phyloP scores from a whole-genome alignment of 2,888 invertebrate species.

The Asteroscopus sphinx region DNA sequence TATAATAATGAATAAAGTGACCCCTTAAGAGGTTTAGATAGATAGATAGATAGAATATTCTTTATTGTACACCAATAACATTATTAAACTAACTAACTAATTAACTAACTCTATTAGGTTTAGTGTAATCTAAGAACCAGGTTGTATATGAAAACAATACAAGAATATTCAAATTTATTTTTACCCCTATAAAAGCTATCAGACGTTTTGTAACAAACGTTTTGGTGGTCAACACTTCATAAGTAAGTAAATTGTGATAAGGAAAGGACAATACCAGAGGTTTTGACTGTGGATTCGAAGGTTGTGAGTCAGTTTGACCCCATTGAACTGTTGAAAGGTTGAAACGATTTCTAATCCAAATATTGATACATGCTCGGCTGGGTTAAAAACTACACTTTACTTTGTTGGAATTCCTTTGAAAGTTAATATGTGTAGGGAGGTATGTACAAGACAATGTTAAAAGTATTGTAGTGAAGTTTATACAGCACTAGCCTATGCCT shows the following conservation, averaged over 20 bases:
- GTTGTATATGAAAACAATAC: no score
- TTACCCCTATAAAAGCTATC: background rate
- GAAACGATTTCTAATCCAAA: constrained; percentile 36
- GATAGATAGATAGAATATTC: no score
- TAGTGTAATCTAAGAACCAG: no score
- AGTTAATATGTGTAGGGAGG: constrained; percentile 5
- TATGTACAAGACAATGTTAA: constrained; percentile 4
- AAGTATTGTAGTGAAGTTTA: background rate
- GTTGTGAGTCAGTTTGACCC: constrained; percentile 27
- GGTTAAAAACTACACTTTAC: constrained; percentile 33
- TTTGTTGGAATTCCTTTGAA: constrained; percentile 8
- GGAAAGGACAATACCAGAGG: constrained; percentile 9
- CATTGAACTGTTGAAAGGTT: constrained; percentile 23
- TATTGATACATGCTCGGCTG: constrained; percentile 31
- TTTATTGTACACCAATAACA: no score
- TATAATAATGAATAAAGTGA: no score
- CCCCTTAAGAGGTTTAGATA: no score
- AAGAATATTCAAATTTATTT: constrained; percentile 1
- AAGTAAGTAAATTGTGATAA: constrained; percentile 29
- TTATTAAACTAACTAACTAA: no score
- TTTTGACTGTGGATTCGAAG: constrained; percentile 34
- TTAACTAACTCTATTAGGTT: no score
- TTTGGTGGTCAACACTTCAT: constrained; percentile 18
- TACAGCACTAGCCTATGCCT: no score
- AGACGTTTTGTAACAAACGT: constrained; percentile 6